Base-by-base conservation (phyloP, 2,888 invertebrate genomes). In the Fragum sueziense region DNA sequence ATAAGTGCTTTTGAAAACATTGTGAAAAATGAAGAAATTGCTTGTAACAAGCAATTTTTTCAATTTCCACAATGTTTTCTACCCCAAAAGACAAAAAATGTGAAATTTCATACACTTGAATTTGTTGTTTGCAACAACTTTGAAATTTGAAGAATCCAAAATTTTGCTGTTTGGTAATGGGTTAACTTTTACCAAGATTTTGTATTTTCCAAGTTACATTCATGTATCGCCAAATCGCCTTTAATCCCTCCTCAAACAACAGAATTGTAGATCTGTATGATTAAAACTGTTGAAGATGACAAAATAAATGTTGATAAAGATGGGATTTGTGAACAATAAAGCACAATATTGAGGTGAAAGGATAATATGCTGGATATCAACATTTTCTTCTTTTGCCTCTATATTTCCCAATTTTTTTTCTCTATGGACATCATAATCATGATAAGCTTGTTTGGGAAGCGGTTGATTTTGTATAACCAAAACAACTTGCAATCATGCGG, bases 111-210 rank as follows among this genome's bases (percentile, higher is more conserved):
- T n/a, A n/a, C n/a, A n/a, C n/a, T n/a, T n/a, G n/a, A n/a, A n/a
- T n/a, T n/a, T n/a, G n/a, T n/a, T n/a, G n/a, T n/a, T n/a, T n/a
- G n/a, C n/a, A n/a, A n/a, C n/a, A n/a, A n/a, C n/a, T n/a, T n/a
- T n/a, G n/a, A n/a, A n/a, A n/a, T n/a, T n/a, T n/a, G n/a, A n/a
- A n/a, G n/a, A n/a, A n/a, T n/a, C n/a, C n/a, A n/a, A n/a, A n/a
- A n/a, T n/a, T n/a, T n/a, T n/a, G n/a, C n/a, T n/a, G n/a, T n/a
- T n/a, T n/a, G n/a, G n/a, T n/a, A n/a, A n/a, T n/a, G n/a, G n/a
- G n/a, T n/a, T n/a, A n/a, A n/a, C n/a, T n/a, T n/a, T 54, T 11
- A 54, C n/a, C n/a, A 54, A 57, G 57, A 57, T 57, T 57, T 17
- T n/a, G 25, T 2, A 25, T 22, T 2, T 25, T 57, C 1, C 25